Percentiles rank a stretch among this genome's conserved stretches.
These are phyloP conservation scores for Pseudococcus viburni DNA, from an alignment of 2,888 invertebrate species.

Conservation along the genomic window DNA sequence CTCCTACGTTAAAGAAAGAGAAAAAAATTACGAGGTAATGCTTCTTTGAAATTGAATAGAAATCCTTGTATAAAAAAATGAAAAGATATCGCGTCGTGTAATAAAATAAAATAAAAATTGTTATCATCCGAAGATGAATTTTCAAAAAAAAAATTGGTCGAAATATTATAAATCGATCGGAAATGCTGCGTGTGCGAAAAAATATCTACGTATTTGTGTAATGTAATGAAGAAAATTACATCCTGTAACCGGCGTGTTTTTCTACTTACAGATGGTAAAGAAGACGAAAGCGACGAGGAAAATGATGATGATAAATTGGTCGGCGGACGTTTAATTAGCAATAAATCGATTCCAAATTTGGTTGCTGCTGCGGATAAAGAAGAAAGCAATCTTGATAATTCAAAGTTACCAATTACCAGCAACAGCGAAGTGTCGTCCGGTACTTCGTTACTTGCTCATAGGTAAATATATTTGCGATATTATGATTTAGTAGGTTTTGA, in stretches of 20 bases:
- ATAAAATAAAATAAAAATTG: neutral
- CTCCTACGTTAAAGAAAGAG: neutral
- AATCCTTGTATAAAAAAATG: neutral
- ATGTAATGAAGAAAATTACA: too few species aligned
- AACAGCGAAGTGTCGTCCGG: conserved; percentile 31
- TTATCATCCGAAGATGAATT: neutral
- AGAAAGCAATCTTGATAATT: conserved; percentile 50
- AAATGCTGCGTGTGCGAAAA: neutral
- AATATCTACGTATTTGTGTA: neutral
- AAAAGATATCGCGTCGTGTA: neutral
- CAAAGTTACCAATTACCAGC: conserved; percentile 55
- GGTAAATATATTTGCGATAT: neutral
- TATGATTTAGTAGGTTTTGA: neutral
- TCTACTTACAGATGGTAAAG: conserved; percentile 51
- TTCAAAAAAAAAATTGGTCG: neutral
- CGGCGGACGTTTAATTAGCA: conserved; percentile 59
- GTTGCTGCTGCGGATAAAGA: conserved; percentile 61
- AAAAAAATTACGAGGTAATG: neutral
- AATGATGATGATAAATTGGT: conserved; percentile 54
- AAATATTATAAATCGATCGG: neutral
- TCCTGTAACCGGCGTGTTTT: neutral
- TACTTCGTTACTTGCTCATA: conserved; percentile 59
- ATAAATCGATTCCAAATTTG: conserved; percentile 61
- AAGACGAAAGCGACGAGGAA: conserved; percentile 62
- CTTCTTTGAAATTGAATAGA: conserved; percentile 21